Base-by-base conservation (phyloP, 1,140 invertebrate species). In the Meloidogyne exigua region DNA sequence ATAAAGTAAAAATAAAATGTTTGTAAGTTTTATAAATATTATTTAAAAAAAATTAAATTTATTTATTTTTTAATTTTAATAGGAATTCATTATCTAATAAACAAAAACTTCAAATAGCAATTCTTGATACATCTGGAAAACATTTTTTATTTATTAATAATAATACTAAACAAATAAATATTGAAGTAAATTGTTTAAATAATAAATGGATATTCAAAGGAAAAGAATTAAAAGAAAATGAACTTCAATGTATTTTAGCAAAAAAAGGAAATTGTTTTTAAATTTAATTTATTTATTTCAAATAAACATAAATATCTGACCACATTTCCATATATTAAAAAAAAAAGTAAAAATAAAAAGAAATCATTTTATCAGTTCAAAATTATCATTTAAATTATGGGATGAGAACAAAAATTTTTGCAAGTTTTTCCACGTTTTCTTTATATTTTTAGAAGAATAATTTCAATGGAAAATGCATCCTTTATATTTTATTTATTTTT, bases 161-260 rank as follows among this genome's bases (percentile, higher is more conserved):
- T n/a, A 57, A 57, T n/a, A 57, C 3, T 7, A 39, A 57, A 57
- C 49, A 57, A 57, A 57, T 57, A 57, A 57, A 57, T 57, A n/a
- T 57, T n/a, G 10, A 57, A 57, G 7, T 57, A 7, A 57, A 57
- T n/a, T 57, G 49, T 21, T 57, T 57, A 57, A 57, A 57, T 57
- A 57, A 57, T 57, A 57, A 57, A 57, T 57, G 49, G 49, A 57
- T 57, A 57, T 57, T 57, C 21, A 57, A 57, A n/a, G 49, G 18
- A 57, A 57, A 57, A 57, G 49, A 57, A 57, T 57, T 57, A 57
- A 57, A 57, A 57, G 49, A 57, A 9, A 57, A 57, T 57, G n/a
- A n/a, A n/a, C 7, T 57, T 57, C 49, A 57, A 57, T 57, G 49
- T 21, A 57, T 57, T 57, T 57, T 57, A n/a, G 49, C 49, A n/a